Conservation (phyloP, 2,888 invertebrate species). For the Lissonota sp. region DNA sequence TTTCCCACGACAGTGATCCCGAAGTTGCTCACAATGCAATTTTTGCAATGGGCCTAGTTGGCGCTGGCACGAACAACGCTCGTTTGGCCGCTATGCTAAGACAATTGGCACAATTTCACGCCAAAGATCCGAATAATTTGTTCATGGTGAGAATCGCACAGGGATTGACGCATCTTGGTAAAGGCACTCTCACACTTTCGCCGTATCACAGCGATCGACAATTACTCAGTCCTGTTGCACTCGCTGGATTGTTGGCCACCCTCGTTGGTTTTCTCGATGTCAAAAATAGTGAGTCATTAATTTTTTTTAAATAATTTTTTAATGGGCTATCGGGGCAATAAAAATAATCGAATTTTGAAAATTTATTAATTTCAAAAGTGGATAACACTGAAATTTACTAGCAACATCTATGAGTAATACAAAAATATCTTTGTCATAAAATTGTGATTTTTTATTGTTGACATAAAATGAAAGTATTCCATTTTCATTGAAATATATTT, state of each 20-base stretch:
- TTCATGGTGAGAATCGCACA: slow-evolving; percentile 99
- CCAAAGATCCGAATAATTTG: slow-evolving; percentile 98
- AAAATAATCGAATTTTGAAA: no score
- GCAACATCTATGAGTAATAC: no score
- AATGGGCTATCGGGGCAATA: no score
- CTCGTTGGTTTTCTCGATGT: slow-evolving; percentile 98
- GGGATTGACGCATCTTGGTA: slow-evolving; percentile 98
- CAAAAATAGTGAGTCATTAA: slow-evolving; percentile 92
- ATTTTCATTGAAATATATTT: no score
- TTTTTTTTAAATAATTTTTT: no score
- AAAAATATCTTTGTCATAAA: no score
- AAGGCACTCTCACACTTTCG: slow-evolving; percentile 98
- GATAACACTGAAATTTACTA: no score
- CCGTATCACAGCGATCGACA: slow-evolving; percentile 99
- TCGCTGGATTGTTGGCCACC: slow-evolving; percentile 97
- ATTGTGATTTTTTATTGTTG: no score
- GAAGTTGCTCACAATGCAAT: slow-evolving; percentile 99
- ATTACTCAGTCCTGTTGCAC: slow-evolving; percentile 96
- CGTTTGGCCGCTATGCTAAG: slow-evolving; percentile 98
- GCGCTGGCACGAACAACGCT: slow-evolving; percentile 94
- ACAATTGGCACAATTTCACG: slow-evolving; percentile 98
- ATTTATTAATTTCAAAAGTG: no score
- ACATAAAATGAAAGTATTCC: no score
- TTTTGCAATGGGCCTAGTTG: slow-evolving; percentile 98
- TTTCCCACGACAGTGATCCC: slow-evolving; percentile 98